Evolutionary conservation across 2,113 vertebrate species (phyloP).

Genomic region (Sigmodon hispidus): DNA sequence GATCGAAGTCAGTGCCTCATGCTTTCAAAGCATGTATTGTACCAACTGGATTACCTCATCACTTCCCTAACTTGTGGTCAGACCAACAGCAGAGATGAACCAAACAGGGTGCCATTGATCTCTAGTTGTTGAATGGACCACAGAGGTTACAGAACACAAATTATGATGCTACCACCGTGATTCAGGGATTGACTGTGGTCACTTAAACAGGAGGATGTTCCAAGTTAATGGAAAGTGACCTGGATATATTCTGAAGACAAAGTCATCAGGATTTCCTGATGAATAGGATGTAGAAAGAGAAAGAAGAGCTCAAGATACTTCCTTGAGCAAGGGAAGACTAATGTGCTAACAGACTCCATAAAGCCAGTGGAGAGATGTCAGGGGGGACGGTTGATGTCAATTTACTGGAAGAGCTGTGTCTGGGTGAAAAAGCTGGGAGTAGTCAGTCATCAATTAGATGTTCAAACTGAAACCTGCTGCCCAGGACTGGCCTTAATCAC

Average conservation of each 20-base stretch:
- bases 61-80: neutral
- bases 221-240: neutral
- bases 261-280: neutral
- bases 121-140: neutral
- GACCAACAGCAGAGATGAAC: neutral
- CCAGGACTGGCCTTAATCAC: neutral
- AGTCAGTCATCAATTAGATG: neutral
- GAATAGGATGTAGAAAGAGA: neutral
- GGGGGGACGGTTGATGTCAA: neutral
- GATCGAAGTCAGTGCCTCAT: no score
- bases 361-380: neutral
- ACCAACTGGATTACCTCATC: neutral
- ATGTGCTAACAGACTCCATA: neutral
- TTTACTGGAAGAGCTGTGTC: neutral
- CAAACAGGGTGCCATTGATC: neutral
- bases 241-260: neutral
- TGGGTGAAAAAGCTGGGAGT: neutral
- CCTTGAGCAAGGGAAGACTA: slow-evolving; percentile 34
- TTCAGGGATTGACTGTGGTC: neutral
- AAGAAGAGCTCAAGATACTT: neutral
- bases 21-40: neutral
- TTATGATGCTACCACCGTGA: neutral
- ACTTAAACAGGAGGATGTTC: neutral
- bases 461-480: neutral
- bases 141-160: neutral